Percentiles rank a stretch among this genome's conserved stretches.
Evolutionary conservation across 1,140 invertebrate species (phyloP).

Genomic region (Tetramorium alpestre): DNA sequence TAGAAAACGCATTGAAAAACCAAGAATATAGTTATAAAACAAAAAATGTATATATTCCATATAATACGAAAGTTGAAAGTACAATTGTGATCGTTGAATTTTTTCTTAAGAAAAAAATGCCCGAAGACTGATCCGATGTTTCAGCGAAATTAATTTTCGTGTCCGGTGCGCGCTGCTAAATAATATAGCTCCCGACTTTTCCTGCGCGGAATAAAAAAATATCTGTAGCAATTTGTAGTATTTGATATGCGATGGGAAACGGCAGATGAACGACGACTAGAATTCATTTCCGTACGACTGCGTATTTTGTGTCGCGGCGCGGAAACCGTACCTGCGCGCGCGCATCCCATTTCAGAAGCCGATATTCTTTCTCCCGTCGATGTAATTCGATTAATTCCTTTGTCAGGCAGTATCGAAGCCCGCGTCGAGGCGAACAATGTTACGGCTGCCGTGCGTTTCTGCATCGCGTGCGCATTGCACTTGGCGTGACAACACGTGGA

Average conservation of each 20-base stretch:
- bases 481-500: constrained; percentile 64
- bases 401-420: constrained; percentile 47
- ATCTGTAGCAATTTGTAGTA: constrained; percentile 7
- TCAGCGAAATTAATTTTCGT: constrained; percentile 5
- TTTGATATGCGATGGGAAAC: constrained; percentile 36
- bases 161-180: background rate
- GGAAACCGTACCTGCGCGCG: constrained; percentile 2
- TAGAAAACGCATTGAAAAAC: background rate
- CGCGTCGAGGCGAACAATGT: constrained; percentile 60
- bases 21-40: background rate
- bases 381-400: constrained; percentile 68
- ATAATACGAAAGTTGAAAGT: background rate
- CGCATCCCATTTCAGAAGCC: constrained; percentile 47
- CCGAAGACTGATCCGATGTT: background rate
- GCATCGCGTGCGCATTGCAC: constrained; percentile 64
- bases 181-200: constrained; percentile 10
- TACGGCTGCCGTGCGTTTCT: constrained; percentile 49
- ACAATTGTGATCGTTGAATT: background rate
- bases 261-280: constrained; percentile 40
- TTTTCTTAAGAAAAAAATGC: background rate
- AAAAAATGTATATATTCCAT: background rate
- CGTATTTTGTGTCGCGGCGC: constrained; percentile 28
- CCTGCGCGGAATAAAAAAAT: constrained; percentile 8
- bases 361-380: constrained; percentile 49
- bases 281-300: constrained; percentile 48